These are phyloP conservation scores for Spilosoma lubricipeda DNA, from an alignment of 2,888 invertebrate genomes.

Conservation along the genomic window DNA sequence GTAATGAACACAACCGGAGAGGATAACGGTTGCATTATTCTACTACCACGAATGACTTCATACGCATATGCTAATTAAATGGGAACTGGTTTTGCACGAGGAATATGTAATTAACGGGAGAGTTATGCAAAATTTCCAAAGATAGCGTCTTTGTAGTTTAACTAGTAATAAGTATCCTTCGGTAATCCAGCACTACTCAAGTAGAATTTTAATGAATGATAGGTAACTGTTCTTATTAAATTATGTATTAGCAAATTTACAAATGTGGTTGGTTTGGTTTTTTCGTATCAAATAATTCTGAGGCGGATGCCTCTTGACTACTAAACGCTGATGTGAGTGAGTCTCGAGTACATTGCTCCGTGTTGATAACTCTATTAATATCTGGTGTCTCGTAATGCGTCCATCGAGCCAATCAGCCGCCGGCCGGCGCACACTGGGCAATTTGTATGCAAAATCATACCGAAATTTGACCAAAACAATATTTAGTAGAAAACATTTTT, in stretches of 20 bases:
- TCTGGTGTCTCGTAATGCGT: slow-evolving; percentile 67
- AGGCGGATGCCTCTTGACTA: slow-evolving; percentile 23
- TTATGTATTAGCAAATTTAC: neutral
- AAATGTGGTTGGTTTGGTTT: neutral
- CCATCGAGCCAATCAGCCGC: slow-evolving; percentile 63
- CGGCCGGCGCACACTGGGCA: slow-evolving; percentile 50
- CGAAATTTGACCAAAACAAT: slow-evolving; percentile 4
- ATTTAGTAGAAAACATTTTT: neutral
- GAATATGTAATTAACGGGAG: neutral
- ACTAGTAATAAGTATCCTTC: neutral
- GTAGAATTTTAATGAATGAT: neutral
- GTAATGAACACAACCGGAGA: neutral
- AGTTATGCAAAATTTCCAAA: neutral
- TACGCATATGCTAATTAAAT: neutral
- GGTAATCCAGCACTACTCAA: neutral
- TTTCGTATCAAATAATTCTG: neutral
- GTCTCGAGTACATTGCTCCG: slow-evolving; percentile 74
- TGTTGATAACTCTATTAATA: slow-evolving; percentile 81
- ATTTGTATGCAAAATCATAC: slow-evolving; percentile 22
- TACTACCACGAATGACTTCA: neutral
- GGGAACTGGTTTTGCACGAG: neutral
- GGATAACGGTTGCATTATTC: neutral
- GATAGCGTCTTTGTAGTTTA: neutral
- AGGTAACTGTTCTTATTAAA: neutral
- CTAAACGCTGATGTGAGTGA: slow-evolving; percentile 35